A percentile compares a stretch with the other conserved stretches of the same genome.
phyloP scores from a whole-genome alignment of 2,797 vertebrate species.

The Pitangus sulphuratus region DNA sequence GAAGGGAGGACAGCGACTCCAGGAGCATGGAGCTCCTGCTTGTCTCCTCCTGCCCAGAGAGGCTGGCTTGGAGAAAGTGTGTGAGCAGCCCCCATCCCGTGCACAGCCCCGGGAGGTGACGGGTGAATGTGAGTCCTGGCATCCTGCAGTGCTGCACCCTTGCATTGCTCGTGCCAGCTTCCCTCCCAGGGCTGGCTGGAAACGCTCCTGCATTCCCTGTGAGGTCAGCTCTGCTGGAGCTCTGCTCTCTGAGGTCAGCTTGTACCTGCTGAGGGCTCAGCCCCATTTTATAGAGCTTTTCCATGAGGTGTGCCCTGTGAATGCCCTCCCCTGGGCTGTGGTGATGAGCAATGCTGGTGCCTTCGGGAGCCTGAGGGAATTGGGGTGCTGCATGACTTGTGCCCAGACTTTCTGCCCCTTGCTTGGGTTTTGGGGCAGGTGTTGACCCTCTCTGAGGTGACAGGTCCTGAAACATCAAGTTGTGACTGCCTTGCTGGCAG shows the following conservation, averaged over 20 bases:
- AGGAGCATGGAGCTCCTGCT: neutral
- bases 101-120: fast-evolving
- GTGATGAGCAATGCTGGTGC: neutral
- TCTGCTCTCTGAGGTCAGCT: neutral
- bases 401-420: neutral
- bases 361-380: neutral
- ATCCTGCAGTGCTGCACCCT: neutral
- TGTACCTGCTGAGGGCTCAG: neutral
- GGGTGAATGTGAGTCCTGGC: fast-evolving
- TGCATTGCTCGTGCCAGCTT: neutral
- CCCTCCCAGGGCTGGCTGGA: neutral
- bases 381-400: neutral
- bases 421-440: neutral
- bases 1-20: neutral
- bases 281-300: neutral
- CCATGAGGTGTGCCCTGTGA: neutral
- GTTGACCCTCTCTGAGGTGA: neutral
- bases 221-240: neutral
- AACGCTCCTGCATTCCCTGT: neutral
- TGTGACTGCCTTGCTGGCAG: neutral
- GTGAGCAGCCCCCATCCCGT: neutral
- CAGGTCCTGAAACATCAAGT: neutral
- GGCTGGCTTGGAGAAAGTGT: neutral
- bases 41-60: neutral
- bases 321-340: neutral